Evolutionary conservation across 2,888 invertebrate genomes (phyloP).

Genomic region (Microplitis manilae): DNA sequence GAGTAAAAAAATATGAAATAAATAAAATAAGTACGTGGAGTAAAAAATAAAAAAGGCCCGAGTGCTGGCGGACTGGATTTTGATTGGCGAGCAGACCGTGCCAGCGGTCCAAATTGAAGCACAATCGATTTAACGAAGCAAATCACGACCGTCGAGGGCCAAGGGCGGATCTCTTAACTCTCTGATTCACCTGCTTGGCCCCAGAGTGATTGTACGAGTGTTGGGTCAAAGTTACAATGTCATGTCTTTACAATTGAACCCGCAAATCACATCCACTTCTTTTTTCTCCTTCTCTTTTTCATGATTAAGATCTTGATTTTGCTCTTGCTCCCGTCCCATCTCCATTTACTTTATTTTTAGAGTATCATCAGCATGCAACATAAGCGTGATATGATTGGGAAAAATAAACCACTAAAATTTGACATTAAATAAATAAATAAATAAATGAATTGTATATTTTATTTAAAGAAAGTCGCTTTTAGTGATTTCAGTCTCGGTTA

Average conservation of each 20-base stretch:
- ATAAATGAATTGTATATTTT: neutral
- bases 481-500: conserved; percentile 25
- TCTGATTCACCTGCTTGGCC: conserved; percentile 61
- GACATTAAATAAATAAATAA: neutral
- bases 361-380: too few relatives aligned
- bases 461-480: conserved; percentile 30
- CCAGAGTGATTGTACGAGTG: conserved; percentile 37
- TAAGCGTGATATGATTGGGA: neutral
- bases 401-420: neutral
- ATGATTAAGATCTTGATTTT: neutral
- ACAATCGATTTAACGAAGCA: conserved; percentile 67
- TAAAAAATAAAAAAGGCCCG: neutral
- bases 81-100: neutral
- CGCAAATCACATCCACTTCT: conserved; percentile 44
- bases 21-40: neutral
- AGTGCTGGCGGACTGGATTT: conserved; percentile 3
- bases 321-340: too few relatives aligned
- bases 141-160: conserved; percentile 60
- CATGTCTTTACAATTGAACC: conserved; percentile 50
- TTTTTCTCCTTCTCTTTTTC: conserved; percentile 27
- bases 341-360: too few relatives aligned
- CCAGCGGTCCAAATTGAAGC: conserved; percentile 58
- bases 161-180: conserved; percentile 66
- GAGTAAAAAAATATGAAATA: neutral
- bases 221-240: conserved; percentile 53